Evolutionary conservation across 2,888 invertebrate genomes (phyloP).

Genomic region (Brachycybe producta): DNA sequence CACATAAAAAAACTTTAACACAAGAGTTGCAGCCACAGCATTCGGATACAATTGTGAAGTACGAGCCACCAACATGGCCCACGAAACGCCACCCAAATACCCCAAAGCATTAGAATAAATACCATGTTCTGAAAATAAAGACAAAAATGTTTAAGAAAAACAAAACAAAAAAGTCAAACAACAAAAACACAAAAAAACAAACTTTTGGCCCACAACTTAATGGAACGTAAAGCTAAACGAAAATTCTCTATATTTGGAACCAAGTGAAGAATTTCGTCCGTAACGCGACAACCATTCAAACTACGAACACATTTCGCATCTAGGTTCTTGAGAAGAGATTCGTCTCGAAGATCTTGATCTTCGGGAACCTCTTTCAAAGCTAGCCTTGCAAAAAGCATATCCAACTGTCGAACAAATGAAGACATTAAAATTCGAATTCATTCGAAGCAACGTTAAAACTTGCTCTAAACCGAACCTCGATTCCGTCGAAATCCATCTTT

Average conservation of each 20-base stretch:
- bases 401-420: slow-evolving; percentile 41
- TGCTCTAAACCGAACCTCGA: no score
- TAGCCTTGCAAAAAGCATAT: slow-evolving; percentile 90
- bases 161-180: not conserved
- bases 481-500: slow-evolving; percentile 96
- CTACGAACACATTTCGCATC: slow-evolving; percentile 94
- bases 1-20: slow-evolving; percentile 97
- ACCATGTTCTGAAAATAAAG: slow-evolving; percentile 57
- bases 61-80: slow-evolving; percentile 98
- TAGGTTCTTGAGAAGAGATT: slow-evolving; percentile 79
- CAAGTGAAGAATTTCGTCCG: slow-evolving; percentile 90
- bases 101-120: slow-evolving; percentile 98
- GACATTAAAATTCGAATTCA: not conserved
- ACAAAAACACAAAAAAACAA: slow-evolving; percentile 25
- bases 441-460: slow-evolving; percentile 17
- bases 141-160: not conserved
- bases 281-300: slow-evolving; percentile 90
- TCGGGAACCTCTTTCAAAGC: slow-evolving; percentile 93
- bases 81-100: slow-evolving; percentile 94
- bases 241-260: slow-evolving; percentile 94
- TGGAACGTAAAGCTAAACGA: slow-evolving; percentile 78
- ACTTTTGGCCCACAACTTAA: slow-evolving; percentile 98
- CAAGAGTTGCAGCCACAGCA: slow-evolving; percentile 82
- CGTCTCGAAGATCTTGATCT: slow-evolving; percentile 73
- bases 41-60: slow-evolving; percentile 98